Evolutionary conservation across 2,113 vertebrate genomes (phyloP), one percentile per base, ranked within the genome.

Genomic region (Ploceus nigricollis): DNA sequence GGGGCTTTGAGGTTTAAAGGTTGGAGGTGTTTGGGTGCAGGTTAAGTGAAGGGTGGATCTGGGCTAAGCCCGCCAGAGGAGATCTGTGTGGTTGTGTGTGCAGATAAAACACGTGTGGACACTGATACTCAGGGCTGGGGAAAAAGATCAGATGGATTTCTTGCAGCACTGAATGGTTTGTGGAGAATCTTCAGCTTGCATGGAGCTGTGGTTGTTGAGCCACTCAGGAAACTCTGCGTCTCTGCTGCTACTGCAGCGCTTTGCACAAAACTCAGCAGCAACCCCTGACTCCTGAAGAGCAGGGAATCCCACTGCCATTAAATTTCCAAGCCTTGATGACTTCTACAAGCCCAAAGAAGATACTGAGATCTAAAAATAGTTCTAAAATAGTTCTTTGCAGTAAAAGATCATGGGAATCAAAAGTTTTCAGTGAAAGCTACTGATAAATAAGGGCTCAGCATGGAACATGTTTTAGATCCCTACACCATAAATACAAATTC

Each of bases 61-160:
- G 63, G 31, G 51, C 39, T 68, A 4, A 91, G 64, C 10, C 30
- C 7, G 1, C 0, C 10, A 33, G 57, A 44, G 28, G 73, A 44
- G 35, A 31, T 70, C 27, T 28, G 31, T 19, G 1, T 0, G 18
- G 61, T 5, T 82, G 47, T 48, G 50, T 3, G 61, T 5, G 69
- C 4, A 22, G 64, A 9, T 2, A 3, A 45, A 35, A 2, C 30
- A 10, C 7, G 1, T 3, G 65, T 25, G 30, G 79, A 42, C 33
- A 2, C n/a, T 42, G 47, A 28, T 53, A 11, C 4, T 63, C 24
- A 4, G 56, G 11, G 37, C 0, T 22, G 16, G n/a, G 11, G 8
- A 2, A 30, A 84, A 63, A 20, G 44, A 9, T 53, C 37, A 33
- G 42, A 18, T 33, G 60, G 44, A 28, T 83, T 80, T 93, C 37